These are phyloP conservation scores for Caerostris extrusa DNA, from an alignment of 1,140 invertebrate species.

Conservation along the genomic window DNA sequence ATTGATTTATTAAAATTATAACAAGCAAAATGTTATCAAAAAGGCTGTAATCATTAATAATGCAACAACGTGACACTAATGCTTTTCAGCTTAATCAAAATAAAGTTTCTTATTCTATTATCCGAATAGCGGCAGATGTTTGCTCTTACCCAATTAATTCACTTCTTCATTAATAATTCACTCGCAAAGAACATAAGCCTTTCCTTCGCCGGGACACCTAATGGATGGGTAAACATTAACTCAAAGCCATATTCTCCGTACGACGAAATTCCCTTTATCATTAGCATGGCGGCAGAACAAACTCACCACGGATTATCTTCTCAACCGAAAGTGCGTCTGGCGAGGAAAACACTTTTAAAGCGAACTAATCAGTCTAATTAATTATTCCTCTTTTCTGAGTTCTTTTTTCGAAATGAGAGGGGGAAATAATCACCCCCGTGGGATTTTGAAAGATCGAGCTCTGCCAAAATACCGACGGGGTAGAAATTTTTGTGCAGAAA, in stretches of 20 bases:
- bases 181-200: background rate
- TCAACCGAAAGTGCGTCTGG: background rate
- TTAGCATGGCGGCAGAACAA: background rate
- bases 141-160: background rate
- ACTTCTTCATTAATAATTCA: background rate
- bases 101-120: background rate
- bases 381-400: slow-evolving; percentile 50
- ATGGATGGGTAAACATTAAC: slow-evolving; percentile 39
- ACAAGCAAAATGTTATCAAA: no score
- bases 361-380: slow-evolving; percentile 51
- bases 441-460: slow-evolving; percentile 17
- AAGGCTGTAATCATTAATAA: no score
- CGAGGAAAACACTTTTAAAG: slow-evolving; percentile 24
- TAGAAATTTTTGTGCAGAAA: background rate
- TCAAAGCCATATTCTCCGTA: background rate
- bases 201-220: background rate
- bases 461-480: slow-evolving; percentile 6
- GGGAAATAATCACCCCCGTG: slow-evolving; percentile 32
- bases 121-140: slow-evolving; percentile 2
- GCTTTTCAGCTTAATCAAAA: background rate
- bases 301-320: slow-evolving; percentile 13
- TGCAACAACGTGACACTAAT: background rate
- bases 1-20: no score
- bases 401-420: slow-evolving; percentile 5
- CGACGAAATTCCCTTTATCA: background rate